A percentile compares a stretch with the other conserved stretches of the same genome.
Conservation (phyloP, 2,797 vertebrate species). For the Malacoraja senta region DNA sequence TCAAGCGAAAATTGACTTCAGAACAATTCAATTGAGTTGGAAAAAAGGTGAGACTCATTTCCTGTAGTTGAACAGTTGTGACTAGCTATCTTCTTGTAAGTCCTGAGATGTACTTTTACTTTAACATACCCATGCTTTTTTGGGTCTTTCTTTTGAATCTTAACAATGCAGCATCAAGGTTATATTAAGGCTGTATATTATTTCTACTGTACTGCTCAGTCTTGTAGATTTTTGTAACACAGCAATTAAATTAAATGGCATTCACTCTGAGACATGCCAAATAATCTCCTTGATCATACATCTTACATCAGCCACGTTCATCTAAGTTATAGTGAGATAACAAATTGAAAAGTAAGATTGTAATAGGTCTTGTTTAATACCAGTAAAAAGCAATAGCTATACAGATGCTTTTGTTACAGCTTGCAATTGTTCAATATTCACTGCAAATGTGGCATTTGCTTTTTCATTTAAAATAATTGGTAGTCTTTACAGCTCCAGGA, state of each 20-base stretch:
- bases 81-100: background rate
- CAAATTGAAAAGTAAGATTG: background rate
- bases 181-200: background rate
- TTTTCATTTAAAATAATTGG: background rate
- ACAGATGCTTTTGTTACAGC: background rate
- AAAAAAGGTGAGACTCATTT: background rate
- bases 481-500: background rate
- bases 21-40: background rate
- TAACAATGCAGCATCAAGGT: background rate
- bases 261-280: background rate
- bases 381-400: background rate
- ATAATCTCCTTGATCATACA: background rate
- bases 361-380: background rate
- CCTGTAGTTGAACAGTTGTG: background rate
- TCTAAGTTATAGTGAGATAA: background rate
- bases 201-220: background rate
- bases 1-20: background rate
- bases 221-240: background rate
- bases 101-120: background rate
- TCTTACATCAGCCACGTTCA: background rate
- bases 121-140: background rate
- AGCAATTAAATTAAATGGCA: background rate
- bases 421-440: background rate
- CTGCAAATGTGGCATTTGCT: background rate
- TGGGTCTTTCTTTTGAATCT: background rate